These are phyloP conservation scores for Chesias legatella DNA, from an alignment of 2,888 invertebrate species.

Conservation along the genomic window DNA sequence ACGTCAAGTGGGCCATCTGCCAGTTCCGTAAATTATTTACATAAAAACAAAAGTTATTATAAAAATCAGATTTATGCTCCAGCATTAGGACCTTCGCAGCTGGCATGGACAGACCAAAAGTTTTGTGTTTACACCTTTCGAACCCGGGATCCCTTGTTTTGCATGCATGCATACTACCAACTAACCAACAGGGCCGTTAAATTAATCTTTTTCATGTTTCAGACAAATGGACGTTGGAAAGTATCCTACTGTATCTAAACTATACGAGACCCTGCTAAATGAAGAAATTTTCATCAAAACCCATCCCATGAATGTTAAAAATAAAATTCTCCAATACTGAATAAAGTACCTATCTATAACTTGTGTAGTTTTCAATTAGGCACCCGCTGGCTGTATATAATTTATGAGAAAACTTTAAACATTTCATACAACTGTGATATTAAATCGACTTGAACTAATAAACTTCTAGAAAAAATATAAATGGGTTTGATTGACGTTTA, in stretches of 20 bases:
- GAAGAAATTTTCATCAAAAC: conserved; percentile 56
- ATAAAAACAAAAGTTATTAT: too few relatives aligned
- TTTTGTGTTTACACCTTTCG: too few relatives aligned
- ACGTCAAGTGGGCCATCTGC: too few relatives aligned
- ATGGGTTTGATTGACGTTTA: not conserved
- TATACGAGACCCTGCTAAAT: conserved; percentile 54
- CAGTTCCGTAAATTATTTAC: too few relatives aligned
- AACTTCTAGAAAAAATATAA: conserved; percentile 8
- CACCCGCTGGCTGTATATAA: conserved; percentile 19
- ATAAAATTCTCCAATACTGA: conserved; percentile 15
- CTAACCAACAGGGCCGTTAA: too few relatives aligned
- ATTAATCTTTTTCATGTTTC: conserved; percentile 35
- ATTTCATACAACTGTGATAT: conserved; percentile 16
- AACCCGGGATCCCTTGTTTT: too few relatives aligned
- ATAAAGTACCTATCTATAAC: conserved; percentile 3
- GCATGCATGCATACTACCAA: too few relatives aligned
- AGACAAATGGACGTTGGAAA: conserved; percentile 55
- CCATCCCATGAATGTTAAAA: conserved; percentile 49
- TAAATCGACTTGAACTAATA: conserved; percentile 12
- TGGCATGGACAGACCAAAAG: too few relatives aligned
- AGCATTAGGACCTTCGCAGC: too few relatives aligned
- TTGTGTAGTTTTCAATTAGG: conserved; percentile 21
- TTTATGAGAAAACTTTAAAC: conserved; percentile 17
- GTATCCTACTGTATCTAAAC: conserved; percentile 51
- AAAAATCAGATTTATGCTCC: too few relatives aligned